Base-by-base conservation (phyloP, 2,797 vertebrate genomes). In the Netta rufina region DNA sequence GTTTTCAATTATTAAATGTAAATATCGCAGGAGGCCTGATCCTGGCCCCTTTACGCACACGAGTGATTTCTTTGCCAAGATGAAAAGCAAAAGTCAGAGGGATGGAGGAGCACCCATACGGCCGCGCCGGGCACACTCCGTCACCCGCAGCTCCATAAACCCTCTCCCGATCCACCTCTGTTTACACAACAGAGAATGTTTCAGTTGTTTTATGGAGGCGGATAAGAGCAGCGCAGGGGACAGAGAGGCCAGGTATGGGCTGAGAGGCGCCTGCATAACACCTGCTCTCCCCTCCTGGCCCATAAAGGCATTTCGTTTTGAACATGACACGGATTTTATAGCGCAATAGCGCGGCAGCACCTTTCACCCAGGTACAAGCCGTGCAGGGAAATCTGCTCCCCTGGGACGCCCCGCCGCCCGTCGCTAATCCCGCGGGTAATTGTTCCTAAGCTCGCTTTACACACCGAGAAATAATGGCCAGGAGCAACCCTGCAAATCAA, bases 121-220 rank as follows among this genome's bases (percentile, higher is more conserved):
- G 47, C 54, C 32, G 30, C 5, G 76, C 67, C 8, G 12, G 43
- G 54, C 77, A 36, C 74, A 27, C 38, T 43, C 39, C 7, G 9
- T 70, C 92, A 67, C 74, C 54, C 2, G 0, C 38, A 74, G 87
- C 84, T 56, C 91, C 87, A 95, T 94, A 89, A 94, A 92, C 81
- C 33, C 32, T 64, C 61, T 64, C 39, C 39, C 19, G 30, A 3
- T 6, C 8, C 3, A 74, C 58, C 67, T 90, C 60, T 97, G 91
- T 96, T 96, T 95, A 95, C 91, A 76, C 92, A 95, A 84, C 87
- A 96, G 10, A 7, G 19, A 94, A 84, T 87, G 92, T 96, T 94
- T 93, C 96, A 3, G 65, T 96, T 96, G 91, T 67, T 97, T 97
- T 96, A 96, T 94, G 86, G 94, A 79, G 90, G 53, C 3, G 88